phyloP scores from a whole-genome alignment of 2,888 invertebrate genomes.

The Tineola bisselliella region DNA sequence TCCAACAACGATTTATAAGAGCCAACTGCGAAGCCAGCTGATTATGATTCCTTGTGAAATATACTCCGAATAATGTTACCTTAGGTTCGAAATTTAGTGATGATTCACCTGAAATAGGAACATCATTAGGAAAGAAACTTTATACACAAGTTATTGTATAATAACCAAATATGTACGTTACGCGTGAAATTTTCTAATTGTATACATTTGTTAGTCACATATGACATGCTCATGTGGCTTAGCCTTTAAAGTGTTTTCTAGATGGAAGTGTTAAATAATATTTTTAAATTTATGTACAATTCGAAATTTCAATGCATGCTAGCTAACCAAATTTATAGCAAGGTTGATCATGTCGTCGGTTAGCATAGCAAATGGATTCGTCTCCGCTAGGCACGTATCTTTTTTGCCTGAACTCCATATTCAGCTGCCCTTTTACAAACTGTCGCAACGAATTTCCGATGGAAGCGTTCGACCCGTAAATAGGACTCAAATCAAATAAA shows the following conservation, averaged over 20 bases:
- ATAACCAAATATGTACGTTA: too few species aligned
- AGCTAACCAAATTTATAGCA: constrained; percentile 6
- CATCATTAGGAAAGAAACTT: neutral
- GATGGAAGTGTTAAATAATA: too few species aligned
- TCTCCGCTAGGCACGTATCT: constrained; percentile 13
- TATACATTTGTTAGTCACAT: too few species aligned
- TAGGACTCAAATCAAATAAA: constrained; percentile 12
- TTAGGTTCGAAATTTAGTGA: constrained; percentile 10
- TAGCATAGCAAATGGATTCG: constrained; percentile 3
- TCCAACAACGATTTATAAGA: constrained; percentile 12
- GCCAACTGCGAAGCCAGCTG: constrained; percentile 5
- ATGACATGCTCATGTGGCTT: too few species aligned
- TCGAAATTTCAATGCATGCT: too few species aligned
- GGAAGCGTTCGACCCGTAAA: constrained; percentile 10
- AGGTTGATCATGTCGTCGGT: neutral
- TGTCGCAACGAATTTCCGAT: constrained; percentile 4
- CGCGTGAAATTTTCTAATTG: too few species aligned
- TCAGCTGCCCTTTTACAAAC: constrained; percentile 13
- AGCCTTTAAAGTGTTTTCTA: too few species aligned
- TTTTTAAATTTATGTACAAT: too few species aligned
- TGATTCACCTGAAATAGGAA: constrained; percentile 2
- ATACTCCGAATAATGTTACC: neutral
- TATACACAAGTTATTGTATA: too few species aligned
- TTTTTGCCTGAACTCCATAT: constrained; percentile 12
- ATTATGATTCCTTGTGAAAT: constrained; percentile 8